These are phyloP conservation scores for Paramisgurnus dabryanus DNA, from an alignment of 2,113 vertebrate genomes.

Conservation along the genomic window DNA sequence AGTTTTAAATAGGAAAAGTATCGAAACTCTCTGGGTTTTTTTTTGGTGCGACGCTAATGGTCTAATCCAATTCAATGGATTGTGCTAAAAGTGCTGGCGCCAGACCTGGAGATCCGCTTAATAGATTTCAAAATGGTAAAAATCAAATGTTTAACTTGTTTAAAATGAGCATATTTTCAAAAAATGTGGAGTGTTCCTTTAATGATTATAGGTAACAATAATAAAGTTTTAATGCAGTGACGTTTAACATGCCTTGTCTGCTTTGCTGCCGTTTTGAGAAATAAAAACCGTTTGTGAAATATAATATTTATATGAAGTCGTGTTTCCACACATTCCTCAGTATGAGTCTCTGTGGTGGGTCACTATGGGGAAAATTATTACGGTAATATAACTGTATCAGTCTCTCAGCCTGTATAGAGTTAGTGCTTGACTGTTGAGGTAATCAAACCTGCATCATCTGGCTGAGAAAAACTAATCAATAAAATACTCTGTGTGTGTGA, in stretches of 20 bases:
- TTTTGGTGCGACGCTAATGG: no score
- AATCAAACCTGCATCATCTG: constrained; percentile 13
- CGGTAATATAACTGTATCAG: neutral
- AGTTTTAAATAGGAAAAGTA: no score
- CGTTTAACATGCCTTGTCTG: neutral
- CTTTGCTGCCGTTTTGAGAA: neutral
- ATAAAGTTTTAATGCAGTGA: neutral
- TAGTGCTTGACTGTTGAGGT: neutral
- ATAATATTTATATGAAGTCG: neutral
- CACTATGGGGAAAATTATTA: neutral
- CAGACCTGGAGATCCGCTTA: no score
- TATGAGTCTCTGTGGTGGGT: neutral
- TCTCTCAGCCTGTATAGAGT: neutral
- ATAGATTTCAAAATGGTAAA: no score
- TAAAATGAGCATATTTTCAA: no score
- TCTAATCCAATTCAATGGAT: no score
- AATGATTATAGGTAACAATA: neutral
- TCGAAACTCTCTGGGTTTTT: no score
- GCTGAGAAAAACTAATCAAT: neutral
- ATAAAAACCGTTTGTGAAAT: neutral
- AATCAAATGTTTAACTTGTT: no score
- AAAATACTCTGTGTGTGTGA: neutral
- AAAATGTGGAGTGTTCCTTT: no score
- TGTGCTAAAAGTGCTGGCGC: no score
- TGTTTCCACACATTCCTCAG: constrained; percentile 15